Evolutionary conservation across 2,797 vertebrate species (phyloP), one percentile per base, ranked within the genome.

Genomic region (Chrosomus eos): DNA sequence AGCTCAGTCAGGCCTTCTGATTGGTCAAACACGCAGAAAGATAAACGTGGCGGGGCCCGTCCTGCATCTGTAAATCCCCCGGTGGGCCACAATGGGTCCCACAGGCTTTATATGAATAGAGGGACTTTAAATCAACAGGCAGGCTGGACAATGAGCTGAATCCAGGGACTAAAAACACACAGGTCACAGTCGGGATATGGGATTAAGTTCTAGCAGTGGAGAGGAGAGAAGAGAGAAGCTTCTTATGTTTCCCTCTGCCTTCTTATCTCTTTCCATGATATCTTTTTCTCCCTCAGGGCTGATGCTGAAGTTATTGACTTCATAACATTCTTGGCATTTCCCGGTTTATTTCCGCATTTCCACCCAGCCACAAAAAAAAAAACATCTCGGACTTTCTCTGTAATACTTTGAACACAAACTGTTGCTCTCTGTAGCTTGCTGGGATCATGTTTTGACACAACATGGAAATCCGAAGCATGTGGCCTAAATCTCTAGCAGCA

Each of bases 11-110:
- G 83, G 80, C 55, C 67, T 80, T 84, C 71, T 74, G 84, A 87
- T 78, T 58, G 67, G 83, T 55, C 81, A 88, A 89, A 89, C 88
- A 89, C 2, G 86, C 89, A 85, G 88, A 89, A 90, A 88, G 51
- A 90, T 85, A 90, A 89, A 87, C 86, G 51, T 16, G 45, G 60
- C 31, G 21, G 74, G 26, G 73, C 68, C 11, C 51, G 43, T 45
- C 26, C 62, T 48, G 66, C 60, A 75, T 82, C 58, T 19, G 68
- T 87, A 88, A 88, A 86, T 86, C 85, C 87, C 73, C 58, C 48
- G 38, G 78, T 80, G 78, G 78, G 85, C 64, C 10, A 81, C 23
- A 55, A 64, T 79, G 60, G 45, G 58, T 68, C 74, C 77, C 45
- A 55, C 36, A 60, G 66, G 81, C 81, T 85, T 82, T 84, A 72